These are phyloP conservation scores for Plectrocnemia conspersa DNA, from an alignment of 1,140 invertebrate species.

Conservation along the genomic window DNA sequence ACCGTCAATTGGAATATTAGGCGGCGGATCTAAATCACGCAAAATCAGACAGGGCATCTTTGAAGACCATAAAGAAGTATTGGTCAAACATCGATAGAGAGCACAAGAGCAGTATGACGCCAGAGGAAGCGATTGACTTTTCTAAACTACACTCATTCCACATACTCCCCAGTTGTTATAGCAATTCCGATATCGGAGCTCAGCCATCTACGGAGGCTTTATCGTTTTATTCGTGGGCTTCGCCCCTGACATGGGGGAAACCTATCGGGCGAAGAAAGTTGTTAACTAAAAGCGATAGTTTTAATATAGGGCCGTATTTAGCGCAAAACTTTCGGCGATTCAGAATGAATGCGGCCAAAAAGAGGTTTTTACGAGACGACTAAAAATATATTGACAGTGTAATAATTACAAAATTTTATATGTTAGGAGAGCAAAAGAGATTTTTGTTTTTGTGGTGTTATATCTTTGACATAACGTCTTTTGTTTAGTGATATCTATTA, in stretches of 20 bases:
- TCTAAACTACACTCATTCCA: constrained; percentile 12
- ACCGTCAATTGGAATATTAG: neutral
- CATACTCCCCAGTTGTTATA: constrained; percentile 8
- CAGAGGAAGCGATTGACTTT: constrained; percentile 11
- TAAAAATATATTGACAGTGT: too few species aligned
- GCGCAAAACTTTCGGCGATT: constrained; percentile 12
- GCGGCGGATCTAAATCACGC: neutral
- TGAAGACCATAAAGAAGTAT: neutral
- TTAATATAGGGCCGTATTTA: constrained; percentile 24
- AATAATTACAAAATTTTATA: too few species aligned
- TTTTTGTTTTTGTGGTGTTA: too few species aligned
- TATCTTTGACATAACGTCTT: too few species aligned
- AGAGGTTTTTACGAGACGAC: too few species aligned
- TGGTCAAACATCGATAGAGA: neutral
- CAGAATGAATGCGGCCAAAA: too few species aligned
- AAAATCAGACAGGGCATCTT: neutral
- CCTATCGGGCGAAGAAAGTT: constrained; percentile 10
- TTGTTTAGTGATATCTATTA: too few species aligned
- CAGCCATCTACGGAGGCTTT: constrained; percentile 13
- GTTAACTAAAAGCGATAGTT: constrained; percentile 30
- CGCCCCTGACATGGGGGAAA: constrained; percentile 1
- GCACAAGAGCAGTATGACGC: constrained; percentile 1
- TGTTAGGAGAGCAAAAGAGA: too few species aligned
- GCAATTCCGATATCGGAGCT: constrained; percentile 24
- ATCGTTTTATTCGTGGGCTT: constrained; percentile 25